phyloP scores from a whole-genome alignment of 2,797 vertebrate genomes.

The Discoglossus pictus region DNA sequence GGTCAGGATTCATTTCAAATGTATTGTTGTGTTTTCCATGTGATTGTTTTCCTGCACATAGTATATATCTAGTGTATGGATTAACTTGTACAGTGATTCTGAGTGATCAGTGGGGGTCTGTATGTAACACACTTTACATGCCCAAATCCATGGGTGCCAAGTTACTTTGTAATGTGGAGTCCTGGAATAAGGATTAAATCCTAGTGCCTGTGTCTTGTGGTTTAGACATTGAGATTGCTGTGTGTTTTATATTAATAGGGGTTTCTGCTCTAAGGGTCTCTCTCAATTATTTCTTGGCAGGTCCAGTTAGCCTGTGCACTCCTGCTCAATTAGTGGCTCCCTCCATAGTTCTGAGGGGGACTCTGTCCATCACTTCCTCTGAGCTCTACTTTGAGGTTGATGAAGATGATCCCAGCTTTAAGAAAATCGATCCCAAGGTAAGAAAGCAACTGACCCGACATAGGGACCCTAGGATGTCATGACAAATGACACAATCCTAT shows the following conservation, averaged over 20 bases:
- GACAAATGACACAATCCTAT: not conserved
- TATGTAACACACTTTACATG: too few species aligned
- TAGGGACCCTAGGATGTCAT: not conserved
- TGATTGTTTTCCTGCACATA: too few species aligned
- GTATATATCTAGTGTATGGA: too few species aligned
- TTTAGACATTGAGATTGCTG: not conserved
- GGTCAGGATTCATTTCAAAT: too few species aligned
- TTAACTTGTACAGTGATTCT: too few species aligned
- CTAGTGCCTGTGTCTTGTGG: not conserved
- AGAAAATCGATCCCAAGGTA: conserved; percentile 95
- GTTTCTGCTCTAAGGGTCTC: conserved; percentile 13
- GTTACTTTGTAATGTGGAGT: not conserved
- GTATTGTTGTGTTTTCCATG: too few species aligned
- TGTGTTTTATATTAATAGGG: conserved; percentile 13
- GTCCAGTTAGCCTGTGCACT: conserved; percentile 89
- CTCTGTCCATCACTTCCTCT: conserved; percentile 89
- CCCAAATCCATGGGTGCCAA: not conserved
- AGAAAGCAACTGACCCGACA: conserved; percentile 54
- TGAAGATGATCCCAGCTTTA: conserved; percentile 92
- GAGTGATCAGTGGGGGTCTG: too few species aligned
- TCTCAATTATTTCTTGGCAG: conserved; percentile 65
- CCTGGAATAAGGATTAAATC: not conserved
- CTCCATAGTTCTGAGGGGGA: conserved; percentile 85
- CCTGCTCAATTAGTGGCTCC: conserved; percentile 92
- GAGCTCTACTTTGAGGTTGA: conserved; percentile 98